phyloP scores from a whole-genome alignment of 2,888 invertebrate species.

The Andrena fulva region DNA sequence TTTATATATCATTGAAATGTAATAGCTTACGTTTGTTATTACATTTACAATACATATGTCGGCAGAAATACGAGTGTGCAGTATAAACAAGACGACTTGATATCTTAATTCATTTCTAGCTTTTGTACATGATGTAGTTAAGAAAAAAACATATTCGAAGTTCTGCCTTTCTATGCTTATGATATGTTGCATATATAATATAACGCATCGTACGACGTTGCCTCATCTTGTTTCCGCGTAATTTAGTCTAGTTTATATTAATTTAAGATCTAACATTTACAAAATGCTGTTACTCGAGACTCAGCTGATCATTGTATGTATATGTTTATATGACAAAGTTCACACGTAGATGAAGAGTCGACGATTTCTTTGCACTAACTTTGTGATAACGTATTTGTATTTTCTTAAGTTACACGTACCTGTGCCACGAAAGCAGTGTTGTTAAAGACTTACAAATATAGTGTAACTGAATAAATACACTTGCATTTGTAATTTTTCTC shows the following conservation, averaged over 20 bases:
- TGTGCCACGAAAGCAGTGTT: conserved; percentile 72
- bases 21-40: conserved; percentile 36
- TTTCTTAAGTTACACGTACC: conserved; percentile 75
- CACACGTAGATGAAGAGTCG: conserved; percentile 45
- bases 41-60: conserved; percentile 14
- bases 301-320: conserved; percentile 52
- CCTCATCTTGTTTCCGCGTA: conserved; percentile 25
- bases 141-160: conserved; percentile 4
- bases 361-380: conserved; percentile 56
- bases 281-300: conserved; percentile 26
- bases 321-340: conserved; percentile 43
- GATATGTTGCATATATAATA: conserved; percentile 3
- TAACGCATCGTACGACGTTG: conserved; percentile 13
- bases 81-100: conserved; percentile 24
- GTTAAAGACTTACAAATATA: conserved; percentile 51
- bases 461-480: conserved; percentile 48
- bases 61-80: conserved; percentile 27
- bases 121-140: conserved; percentile 35
- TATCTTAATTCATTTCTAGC: conserved; percentile 29
- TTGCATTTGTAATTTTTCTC: conserved; percentile 52
- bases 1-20: conserved; percentile 19
- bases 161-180: conserved; percentile 13
- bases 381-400: conserved; percentile 76
- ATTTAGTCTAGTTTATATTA: conserved; percentile 29
- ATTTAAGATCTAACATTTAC: conserved; percentile 25